Base-by-base conservation (phyloP, 2,797 vertebrate genomes). In the Schizopygopsis pylzovi region DNA sequence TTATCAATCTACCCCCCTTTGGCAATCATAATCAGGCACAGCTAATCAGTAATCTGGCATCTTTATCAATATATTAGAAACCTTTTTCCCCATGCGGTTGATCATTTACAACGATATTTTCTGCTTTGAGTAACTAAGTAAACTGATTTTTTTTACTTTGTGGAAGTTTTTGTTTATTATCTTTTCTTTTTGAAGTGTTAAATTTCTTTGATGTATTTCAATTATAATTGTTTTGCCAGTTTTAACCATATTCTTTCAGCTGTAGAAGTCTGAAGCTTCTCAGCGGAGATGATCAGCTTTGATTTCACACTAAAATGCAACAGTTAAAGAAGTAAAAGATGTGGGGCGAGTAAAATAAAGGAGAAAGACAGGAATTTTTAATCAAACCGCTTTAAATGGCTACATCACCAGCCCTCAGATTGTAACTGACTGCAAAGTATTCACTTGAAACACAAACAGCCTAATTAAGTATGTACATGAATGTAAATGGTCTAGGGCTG, bases 301-400 rank as follows among this genome's bases (percentile, higher is more conserved):
- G 6, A 85, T n/a, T 28, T 18, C 22, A 18, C n/a, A 33, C 37
- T 71, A 47, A 65, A 43, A 56, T 79, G 79, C 5, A 80, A 80
- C n/a, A 6, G 39, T 5, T 33, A 7, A 65, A 18, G 3, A 65
- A 65, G 28, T 65, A 33, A 65, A 65, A 33, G 25, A 37, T 37
- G 63, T 37, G 11, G n/a, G 12, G 11, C 15, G n/a, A 63, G 61
- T 28, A 63, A 63, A 63, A 63, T 63, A 63, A 63, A 63, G 61
- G 25, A 63, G n/a, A 63, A 63, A 2, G 61, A 63, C 61, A 28
- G 9, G 56, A 8, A 59, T n/a, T 1, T n/a, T 63, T 63, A n/a
- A 28, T 67, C 37, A 18, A 33, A 67, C 12, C 1, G 3, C 6
- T 65, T 65, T 65, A 65, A 33, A 65, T 8, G 9, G 28, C 63